Evolutionary conservation across 1,140 invertebrate genomes (phyloP), one percentile per base, ranked within the genome.

Genomic region (fruit fly (Drosophila melanogaster)): DNA sequence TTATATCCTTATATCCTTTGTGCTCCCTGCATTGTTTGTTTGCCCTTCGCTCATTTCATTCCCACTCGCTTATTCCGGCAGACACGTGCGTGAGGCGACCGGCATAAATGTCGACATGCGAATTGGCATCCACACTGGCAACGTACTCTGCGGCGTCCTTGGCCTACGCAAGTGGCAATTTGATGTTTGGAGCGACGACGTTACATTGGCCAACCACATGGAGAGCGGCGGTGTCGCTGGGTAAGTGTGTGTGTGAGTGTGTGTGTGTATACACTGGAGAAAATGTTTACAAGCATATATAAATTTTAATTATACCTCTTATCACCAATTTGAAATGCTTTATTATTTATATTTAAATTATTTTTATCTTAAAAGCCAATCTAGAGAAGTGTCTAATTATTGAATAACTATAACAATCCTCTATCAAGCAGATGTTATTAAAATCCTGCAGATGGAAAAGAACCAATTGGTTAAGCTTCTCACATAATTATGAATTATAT

Each of bases 181-280:
- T 93, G 98, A 99, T 93, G 97, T 99, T 38, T 99, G 98, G 98
- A 98, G 97, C 78, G 97, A 98, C 93, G 98, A 99, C 93, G 98
- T 99, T 85, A 98, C 97, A 17, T 94, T 99, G 5, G 98, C 98
- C 50, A 99, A 99, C 94, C 96, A 98, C 87, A 98, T 99, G 98
- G 98, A 99, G 93, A 97, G 97, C 43, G 97, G 97, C 14, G 98
- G 98, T 53, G 94, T 98, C 49, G 97, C 98, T 10, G 98, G 98
- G 97, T 98, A 92, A 95, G 94, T 93, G 56, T 24, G 54, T 24
- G n/a, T 35, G 0, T 1, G n/a, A n/a, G n/a, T n/a, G 94, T 93
- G 56, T 24, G 54, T 24, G n/a, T 35, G 0, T 1, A 14, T 53
- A 10, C 69, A 54, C 46, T 71, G 4, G 19, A 0, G 37, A 33